Evolutionary conservation across 2,888 invertebrate species (phyloP), one percentile per base, ranked within the genome.

Genomic region (Drosophila subquinaria): DNA sequence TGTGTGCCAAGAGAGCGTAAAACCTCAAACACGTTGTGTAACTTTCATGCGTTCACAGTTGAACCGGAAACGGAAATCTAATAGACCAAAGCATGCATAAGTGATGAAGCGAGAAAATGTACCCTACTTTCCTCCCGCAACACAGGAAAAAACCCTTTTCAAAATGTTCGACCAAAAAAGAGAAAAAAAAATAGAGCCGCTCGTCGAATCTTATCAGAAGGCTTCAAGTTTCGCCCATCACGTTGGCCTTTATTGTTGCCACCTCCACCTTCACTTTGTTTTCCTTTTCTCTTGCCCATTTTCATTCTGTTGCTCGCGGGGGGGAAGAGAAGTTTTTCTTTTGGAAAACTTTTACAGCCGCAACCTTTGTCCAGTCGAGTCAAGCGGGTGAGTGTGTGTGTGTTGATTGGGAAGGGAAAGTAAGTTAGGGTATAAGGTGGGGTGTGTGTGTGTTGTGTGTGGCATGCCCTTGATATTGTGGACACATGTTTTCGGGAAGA

Each of bases 11-110:
- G 86, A 82, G 83, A 88, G 85, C 87, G 85, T 85, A 83, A 85
- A 85, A 85, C 85, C 85, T 85, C 85, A 88, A 79, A 85, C 85
- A 85, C 88, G 83, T 83, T 77, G 87, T 73, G 68, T 66, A 77
- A 82, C 82, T 80, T 88, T 79, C 69, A 73, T 82, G 81, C 73
- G 72, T 78, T 83, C 59, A 76, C 86, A 79, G 88, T 81, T 88
- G 76, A 88, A 88, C 88, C 87, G 86, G 89, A 86, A 86, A 88
- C 86, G 86, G 86, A 88, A 88, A 86, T 86, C 86, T 88, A 86
- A 86, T 88, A 86, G 86, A 88, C 88, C 86, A 86, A 86, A 81
- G 84, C 88, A 84, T 84, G 84, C 88, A 84, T 84, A 84, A 88
- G 84, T 84, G 84, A 84, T 84, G 84, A 84, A 88, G 88, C 88